These are phyloP conservation scores for Vesta saturnalis DNA, from an alignment of 2,888 invertebrate genomes.

Conservation along the genomic window DNA sequence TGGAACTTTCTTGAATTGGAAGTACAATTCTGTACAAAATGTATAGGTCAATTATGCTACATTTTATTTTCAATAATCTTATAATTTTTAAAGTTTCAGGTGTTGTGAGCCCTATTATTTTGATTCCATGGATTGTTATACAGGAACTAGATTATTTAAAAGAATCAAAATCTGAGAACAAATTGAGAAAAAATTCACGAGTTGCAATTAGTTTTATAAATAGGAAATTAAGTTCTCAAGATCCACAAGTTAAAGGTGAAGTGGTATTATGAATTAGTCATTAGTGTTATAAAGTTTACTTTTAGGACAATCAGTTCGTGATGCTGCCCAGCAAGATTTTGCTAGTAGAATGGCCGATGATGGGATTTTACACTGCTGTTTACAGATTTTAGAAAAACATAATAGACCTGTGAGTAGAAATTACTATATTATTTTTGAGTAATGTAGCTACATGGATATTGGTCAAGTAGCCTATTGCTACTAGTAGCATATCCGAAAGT, in stretches of 20 bases:
- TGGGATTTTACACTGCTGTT: slow-evolving; percentile 68
- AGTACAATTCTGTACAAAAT: neutral
- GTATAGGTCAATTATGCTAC: neutral
- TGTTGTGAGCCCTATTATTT: slow-evolving; percentile 57
- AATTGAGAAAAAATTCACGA: slow-evolving; percentile 47
- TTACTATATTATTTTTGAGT: too few species aligned
- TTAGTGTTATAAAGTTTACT: slow-evolving; percentile 9
- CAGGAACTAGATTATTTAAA: slow-evolving; percentile 70
- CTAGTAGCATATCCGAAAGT: too few species aligned
- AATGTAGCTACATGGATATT: too few species aligned
- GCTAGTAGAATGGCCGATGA: slow-evolving; percentile 68
- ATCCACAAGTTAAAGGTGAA: slow-evolving; percentile 66
- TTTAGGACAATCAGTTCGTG: slow-evolving; percentile 68
- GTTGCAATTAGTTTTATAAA: slow-evolving; percentile 67
- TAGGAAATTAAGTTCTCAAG: slow-evolving; percentile 62
- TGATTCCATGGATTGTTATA: slow-evolving; percentile 71
- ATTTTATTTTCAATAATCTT: slow-evolving; percentile 10
- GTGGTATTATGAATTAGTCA: too few species aligned
- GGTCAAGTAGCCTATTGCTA: too few species aligned
- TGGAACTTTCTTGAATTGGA: neutral
- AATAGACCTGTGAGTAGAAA: slow-evolving; percentile 20
- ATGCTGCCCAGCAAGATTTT: slow-evolving; percentile 66
- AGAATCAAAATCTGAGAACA: slow-evolving; percentile 50
- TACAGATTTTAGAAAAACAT: slow-evolving; percentile 60
- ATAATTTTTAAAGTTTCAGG: slow-evolving; percentile 43